Evolutionary conservation across 2,113 vertebrate species (phyloP), one percentile per base, ranked within the genome.

Genomic region (Cisticola juncidis): DNA sequence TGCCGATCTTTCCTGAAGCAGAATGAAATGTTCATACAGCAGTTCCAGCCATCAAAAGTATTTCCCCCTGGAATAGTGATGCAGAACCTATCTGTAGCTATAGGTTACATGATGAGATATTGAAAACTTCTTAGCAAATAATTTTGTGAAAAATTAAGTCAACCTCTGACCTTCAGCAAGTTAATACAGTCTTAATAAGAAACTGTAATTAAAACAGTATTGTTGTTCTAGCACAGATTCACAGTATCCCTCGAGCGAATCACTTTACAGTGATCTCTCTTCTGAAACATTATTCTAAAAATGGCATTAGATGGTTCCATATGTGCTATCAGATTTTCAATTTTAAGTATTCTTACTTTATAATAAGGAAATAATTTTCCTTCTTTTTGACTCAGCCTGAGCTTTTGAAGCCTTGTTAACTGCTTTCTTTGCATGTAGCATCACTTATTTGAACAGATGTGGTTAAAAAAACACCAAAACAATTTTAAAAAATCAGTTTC

Each of bases 1-100:
- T 95, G 44, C 45, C 90, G 95, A 80, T 95, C 81, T 96, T 92
- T 97, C 95, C 95, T 93, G 86, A 91, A 96, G 93, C 84, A 94
- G 79, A 97, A 61, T 86, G 53, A 93, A 97, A 91, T 78, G 70
- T 94, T 96, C 36, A 2, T 57, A 56, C 42, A 96, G 86, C 82
- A 88, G 60, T 93, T 95, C 60, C 92, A 95, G 71, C 61, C 62
- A 94, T 96, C 92, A 81, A 68, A 93, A 81, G 53, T 87, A 83
- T 96, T 97, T 97, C 96, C 81, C 90, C 33, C 76, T 10, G 57
- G 86, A 93, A 96, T 21, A 91, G 65, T 73, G 50, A 38, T 78
- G 61, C n/a, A 74, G 62, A 88, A 56, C 21, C 68, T 96, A 56
- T 96, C 72, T 83, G 33, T 88, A 96, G 65, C 64, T 92, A 73